Evolutionary conservation across 53 echinoderm and acorn worm species (phyloP).

Genomic region (Stichopus horrens): DNA sequence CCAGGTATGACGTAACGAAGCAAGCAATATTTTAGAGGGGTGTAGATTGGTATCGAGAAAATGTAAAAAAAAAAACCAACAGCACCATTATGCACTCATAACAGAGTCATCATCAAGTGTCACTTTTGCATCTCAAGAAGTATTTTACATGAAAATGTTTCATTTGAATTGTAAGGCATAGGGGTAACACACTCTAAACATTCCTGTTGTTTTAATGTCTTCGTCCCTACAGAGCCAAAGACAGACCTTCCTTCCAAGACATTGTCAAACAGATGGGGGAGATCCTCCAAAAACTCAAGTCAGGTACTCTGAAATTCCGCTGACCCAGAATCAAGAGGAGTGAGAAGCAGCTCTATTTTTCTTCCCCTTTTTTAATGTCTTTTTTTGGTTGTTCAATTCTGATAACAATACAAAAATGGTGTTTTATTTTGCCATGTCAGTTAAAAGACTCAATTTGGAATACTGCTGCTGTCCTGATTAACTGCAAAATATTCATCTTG

Average conservation of each 20-base stretch:
- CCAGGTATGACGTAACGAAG: no score
- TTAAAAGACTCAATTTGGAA: no score
- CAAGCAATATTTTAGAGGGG: no score
- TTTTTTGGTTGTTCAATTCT: neutral
- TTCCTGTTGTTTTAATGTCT: neutral
- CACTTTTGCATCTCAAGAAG: no score
- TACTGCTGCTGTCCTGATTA: no score
- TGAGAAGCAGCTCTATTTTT: no score
- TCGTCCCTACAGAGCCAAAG: conserved; percentile 66
- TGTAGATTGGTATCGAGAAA: no score
- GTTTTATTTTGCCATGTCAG: no score
- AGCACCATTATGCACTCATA: no score
- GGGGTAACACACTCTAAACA: neutral
- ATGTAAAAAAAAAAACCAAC: no score
- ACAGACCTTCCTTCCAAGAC: conserved; percentile 74
- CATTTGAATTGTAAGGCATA: neutral
- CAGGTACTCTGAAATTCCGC: conserved; percentile 76
- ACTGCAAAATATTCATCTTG: no score
- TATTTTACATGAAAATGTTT: neutral
- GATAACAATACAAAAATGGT: neutral
- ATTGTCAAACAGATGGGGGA: conserved; percentile 71
- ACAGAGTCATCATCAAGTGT: no score
- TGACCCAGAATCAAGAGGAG: conserved; percentile 10
- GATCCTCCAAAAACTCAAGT: conserved; percentile 66
- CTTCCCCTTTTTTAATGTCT: neutral